phyloP scores from a whole-genome alignment of 2,113 vertebrate genomes.

The Ceuthmochares aereus region DNA sequence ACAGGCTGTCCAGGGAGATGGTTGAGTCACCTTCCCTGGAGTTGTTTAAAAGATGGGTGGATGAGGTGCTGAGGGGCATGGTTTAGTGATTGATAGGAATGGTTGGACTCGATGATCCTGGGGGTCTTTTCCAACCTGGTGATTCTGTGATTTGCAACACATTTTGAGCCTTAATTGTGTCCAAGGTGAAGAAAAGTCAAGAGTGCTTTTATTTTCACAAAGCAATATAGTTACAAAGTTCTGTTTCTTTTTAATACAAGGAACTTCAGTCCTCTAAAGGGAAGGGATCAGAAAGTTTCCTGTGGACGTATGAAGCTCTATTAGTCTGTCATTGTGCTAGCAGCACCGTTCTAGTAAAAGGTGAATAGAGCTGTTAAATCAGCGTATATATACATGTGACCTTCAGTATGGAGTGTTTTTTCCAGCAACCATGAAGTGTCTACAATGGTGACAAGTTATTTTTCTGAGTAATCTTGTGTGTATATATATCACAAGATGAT shows the following conservation, averaged over 20 bases:
- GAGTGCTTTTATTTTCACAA: not conserved
- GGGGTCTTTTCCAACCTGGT: too few relatives aligned
- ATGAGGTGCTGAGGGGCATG: too few relatives aligned
- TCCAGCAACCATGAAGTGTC: constrained; percentile 53
- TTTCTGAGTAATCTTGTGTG: constrained; percentile 56
- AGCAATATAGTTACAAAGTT: not conserved
- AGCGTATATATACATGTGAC: constrained; percentile 5
- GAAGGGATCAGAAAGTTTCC: not conserved
- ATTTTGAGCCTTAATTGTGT: not conserved
- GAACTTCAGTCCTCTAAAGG: not conserved
- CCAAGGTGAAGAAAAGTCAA: not conserved
- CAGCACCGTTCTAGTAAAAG: not conserved
- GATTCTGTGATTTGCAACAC: too few relatives aligned
- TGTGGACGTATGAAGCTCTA: not conserved
- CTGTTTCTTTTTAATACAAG: not conserved
- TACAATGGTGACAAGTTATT: constrained; percentile 48
- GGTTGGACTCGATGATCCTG: too few relatives aligned
- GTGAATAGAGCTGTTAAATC: constrained; percentile 30
- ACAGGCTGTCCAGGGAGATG: too few relatives aligned
- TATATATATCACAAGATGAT: constrained; percentile 56
- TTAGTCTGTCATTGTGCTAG: not conserved
- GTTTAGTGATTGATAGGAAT: too few relatives aligned
- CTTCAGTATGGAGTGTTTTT: constrained; percentile 31
- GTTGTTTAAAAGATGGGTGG: too few relatives aligned
- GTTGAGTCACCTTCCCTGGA: too few relatives aligned